Evolutionary conservation across 2,113 vertebrate genomes (phyloP), one percentile per base, ranked within the genome.

Genomic region (Eptesicus fuscus): DNA sequence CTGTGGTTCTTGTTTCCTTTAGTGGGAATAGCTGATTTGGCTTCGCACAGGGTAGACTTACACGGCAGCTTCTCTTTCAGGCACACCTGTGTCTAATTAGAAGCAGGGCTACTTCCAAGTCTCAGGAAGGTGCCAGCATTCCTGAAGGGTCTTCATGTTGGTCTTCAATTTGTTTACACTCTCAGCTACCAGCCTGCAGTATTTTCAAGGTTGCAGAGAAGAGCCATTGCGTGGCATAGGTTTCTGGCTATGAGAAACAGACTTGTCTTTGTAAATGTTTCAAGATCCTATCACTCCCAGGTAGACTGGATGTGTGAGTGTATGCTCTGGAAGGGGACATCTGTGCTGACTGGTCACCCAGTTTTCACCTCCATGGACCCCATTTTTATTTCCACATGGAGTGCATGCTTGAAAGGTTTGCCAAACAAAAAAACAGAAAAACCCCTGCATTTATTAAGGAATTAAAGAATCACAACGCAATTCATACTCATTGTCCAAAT

Each of bases 61-160:
- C 32, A 13, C 0, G 73, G 84, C 40, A 20, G 73, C 67, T 74
- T 82, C 25, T 22, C 76, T 82, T 90, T 87, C 42, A 83, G 91
- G 13, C 37, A 47, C 9, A 71, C 42, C 90, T 96, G 94, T 18
- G 95, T 94, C 80, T 69, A 86, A 13, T 95, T 96, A 95, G 61
- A 63, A 86, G 56, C 1, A 40, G 83, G 86, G 42, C 83, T 18
- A 12, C 28, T 47, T 94, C 96, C 90, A 90, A 90, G 77, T 51
- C 42, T 85, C 49, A 40, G 49, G 90, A 93, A 90, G 95, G 80
- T 83, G 88, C 71, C 88, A 97, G 77, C 0, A n/a, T 69, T 85
- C 88, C 61, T 73, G 44, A 73, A 94, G 73, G 28, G 73, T 92
- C 77, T 94, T 90, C 74, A 49, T 11, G 42, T 56, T 90, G 78